These are phyloP conservation scores for Casuarius casuarius DNA, from an alignment of 2,113 vertebrate species.

Conservation along the genomic window DNA sequence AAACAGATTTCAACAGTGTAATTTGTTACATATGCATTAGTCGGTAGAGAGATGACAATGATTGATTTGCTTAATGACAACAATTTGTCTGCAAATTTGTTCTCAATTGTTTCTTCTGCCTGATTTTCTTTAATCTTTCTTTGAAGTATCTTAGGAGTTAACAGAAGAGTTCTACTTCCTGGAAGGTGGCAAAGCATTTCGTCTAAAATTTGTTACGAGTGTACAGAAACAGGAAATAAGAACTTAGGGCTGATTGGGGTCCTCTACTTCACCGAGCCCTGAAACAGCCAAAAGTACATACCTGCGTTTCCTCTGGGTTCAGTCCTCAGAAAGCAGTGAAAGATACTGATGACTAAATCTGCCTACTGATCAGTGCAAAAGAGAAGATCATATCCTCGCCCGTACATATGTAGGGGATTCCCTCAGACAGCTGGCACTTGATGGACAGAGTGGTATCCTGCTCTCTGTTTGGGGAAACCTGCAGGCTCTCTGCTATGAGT, in stretches of 20 bases:
- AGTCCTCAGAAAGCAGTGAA: background rate
- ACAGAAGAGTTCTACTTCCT: background rate
- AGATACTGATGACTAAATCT: background rate
- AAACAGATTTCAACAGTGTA: background rate
- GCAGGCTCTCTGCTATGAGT: background rate
- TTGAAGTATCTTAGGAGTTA: background rate
- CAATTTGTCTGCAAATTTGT: background rate
- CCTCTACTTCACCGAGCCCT: background rate
- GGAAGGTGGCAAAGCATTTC: background rate
- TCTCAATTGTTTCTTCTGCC: background rate
- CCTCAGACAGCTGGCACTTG: background rate
- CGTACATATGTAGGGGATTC: accelerated
- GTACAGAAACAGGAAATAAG: background rate
- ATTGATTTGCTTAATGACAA: background rate
- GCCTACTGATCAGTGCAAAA: background rate
- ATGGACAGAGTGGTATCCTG: background rate
- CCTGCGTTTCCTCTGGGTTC: background rate
- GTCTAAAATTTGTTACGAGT: background rate
- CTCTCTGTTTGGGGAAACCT: background rate
- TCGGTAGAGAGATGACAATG: background rate
- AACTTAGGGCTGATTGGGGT: accelerated
- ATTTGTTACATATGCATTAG: background rate
- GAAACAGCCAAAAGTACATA: background rate
- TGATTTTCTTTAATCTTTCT: background rate
- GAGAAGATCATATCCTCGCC: background rate